Evolutionary conservation across 2,888 invertebrate species (phyloP), one percentile per base, ranked within the genome.

Genomic region (Neuroscelio doddi): DNA sequence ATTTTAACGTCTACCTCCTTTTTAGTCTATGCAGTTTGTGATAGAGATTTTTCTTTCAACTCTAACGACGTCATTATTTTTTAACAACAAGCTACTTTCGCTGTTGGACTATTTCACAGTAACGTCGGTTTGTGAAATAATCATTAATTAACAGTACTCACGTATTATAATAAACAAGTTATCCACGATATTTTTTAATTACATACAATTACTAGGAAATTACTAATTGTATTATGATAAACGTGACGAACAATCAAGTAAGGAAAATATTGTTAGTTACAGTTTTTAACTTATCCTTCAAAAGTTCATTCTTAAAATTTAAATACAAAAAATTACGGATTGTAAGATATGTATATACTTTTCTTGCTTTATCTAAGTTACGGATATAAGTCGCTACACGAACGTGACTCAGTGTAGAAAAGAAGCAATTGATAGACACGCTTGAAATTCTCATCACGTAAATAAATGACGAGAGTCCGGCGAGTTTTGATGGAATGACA

Each of bases 391-490:
- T 21, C 21, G n/a, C n/a, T n/a, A 32, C 16, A 12, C 14, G 5
- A 30, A 51, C 63, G 55, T 63, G 61, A 68, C 39, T 42, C 24
- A 44, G 64, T 52, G 63, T 62, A 61, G 64, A 64, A 59, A 52
- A 59, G 30, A 44, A 30, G 38, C 44, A 45, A 17, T 49, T 24
- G 47, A 44, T 62, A 59, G 44, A 44, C 42, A 38, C 42, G 44
- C 27, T 61, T 58, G 64, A 53, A 64, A 76, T 74, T 70, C 75
- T 46, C 53, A 66, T 72, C 77, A 77, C 76, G 75, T 76, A 70
- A 53, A 39, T 21, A 53, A 69, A 68, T 76, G 73, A 75, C 75
- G 73, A 67, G 74, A 75, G 66, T 66, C 69, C 10, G 59, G 65
- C 64, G 63, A 72, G 32, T 32, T 32, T 12, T 12, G 32, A 32